Evolutionary conservation across 2,888 invertebrate genomes (phyloP).

Genomic region (Mythimna loreyi): DNA sequence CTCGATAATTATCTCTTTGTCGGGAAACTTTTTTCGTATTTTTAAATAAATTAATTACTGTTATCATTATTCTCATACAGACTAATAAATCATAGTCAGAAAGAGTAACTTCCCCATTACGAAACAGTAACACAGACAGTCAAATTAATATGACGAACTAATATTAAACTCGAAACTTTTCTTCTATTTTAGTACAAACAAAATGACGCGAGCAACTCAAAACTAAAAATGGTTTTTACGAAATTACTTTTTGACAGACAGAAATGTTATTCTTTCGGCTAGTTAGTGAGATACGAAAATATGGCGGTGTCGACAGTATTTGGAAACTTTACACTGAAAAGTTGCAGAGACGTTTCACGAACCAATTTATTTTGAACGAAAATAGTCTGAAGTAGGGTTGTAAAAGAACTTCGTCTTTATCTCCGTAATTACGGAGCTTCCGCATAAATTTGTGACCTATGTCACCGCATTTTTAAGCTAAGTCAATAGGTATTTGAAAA

Average conservation of each 20-base stretch:
- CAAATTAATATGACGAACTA: slow-evolving; percentile 48
- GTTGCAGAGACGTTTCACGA: slow-evolving; percentile 76
- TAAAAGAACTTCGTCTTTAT: not conserved
- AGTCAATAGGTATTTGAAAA: not conserved
- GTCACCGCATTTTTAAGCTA: not conserved
- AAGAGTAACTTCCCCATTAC: not conserved
- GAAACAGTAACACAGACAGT: slow-evolving; percentile 23
- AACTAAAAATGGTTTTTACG: slow-evolving; percentile 72
- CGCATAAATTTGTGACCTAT: not conserved
- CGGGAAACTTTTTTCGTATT: no score
- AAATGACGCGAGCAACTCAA: slow-evolving; percentile 68
- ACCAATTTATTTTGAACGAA: slow-evolving; percentile 79
- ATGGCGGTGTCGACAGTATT: slow-evolving; percentile 79
- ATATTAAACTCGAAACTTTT: slow-evolving; percentile 54
- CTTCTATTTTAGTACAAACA: slow-evolving; percentile 67
- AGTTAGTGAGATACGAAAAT: slow-evolving; percentile 81
- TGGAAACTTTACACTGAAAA: slow-evolving; percentile 86
- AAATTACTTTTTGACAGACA: slow-evolving; percentile 84
- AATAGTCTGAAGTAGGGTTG: slow-evolving; percentile 71
- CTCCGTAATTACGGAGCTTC: not conserved
- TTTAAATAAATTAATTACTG: not conserved
- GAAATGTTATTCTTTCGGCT: slow-evolving; percentile 82
- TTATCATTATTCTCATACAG: not conserved
- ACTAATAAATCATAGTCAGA: not conserved
- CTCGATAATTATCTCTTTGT: no score